Percentiles rank a stretch among this genome's conserved stretches.
Evolutionary conservation across 2,113 vertebrate genomes (phyloP).

Genomic region (Corydoras sp.): DNA sequence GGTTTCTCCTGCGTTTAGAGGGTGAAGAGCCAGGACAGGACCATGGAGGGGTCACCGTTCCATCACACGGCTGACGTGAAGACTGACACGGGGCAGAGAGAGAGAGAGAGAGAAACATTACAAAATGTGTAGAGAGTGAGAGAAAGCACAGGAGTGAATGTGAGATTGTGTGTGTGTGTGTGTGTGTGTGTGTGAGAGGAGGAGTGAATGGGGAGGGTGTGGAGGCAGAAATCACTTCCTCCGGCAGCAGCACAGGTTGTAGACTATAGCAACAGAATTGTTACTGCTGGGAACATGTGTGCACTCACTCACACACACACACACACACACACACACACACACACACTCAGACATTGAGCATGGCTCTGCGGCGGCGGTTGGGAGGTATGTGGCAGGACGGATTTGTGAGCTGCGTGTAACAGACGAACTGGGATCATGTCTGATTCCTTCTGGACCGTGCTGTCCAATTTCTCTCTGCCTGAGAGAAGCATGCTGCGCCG

Average conservation of each 20-base stretch:
- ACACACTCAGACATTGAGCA: constrained; percentile 44
- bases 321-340: too few relatives aligned
- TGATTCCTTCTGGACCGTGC: constrained; percentile 84
- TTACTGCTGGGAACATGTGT: neutral
- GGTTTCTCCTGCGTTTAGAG: too few relatives aligned
- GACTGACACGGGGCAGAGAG: too few relatives aligned
- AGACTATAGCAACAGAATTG: too few relatives aligned
- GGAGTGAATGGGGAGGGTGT: neutral
- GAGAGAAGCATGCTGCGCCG: constrained; percentile 82
- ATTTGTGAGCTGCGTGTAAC: constrained; percentile 52
- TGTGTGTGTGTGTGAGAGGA: neutral
- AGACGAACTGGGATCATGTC: constrained; percentile 74
- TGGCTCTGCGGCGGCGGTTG: constrained; percentile 18
- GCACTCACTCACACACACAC: neutral
- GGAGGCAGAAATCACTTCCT: too few relatives aligned
- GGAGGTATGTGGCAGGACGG: constrained; percentile 20
- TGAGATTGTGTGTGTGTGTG: too few relatives aligned
- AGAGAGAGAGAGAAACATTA: too few relatives aligned
- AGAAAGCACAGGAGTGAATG: neutral
- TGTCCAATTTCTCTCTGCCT: constrained; percentile 84
- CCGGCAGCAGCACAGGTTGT: too few relatives aligned
- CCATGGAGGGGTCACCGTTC: too few relatives aligned
- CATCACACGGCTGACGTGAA: too few relatives aligned
- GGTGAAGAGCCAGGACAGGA: too few relatives aligned
- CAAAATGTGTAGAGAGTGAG: too few relatives aligned